Percentiles rank a stretch among this genome's conserved stretches.
Conservation (phyloP, 2,797 vertebrate genomes). For the Antrozous pallidus region DNA sequence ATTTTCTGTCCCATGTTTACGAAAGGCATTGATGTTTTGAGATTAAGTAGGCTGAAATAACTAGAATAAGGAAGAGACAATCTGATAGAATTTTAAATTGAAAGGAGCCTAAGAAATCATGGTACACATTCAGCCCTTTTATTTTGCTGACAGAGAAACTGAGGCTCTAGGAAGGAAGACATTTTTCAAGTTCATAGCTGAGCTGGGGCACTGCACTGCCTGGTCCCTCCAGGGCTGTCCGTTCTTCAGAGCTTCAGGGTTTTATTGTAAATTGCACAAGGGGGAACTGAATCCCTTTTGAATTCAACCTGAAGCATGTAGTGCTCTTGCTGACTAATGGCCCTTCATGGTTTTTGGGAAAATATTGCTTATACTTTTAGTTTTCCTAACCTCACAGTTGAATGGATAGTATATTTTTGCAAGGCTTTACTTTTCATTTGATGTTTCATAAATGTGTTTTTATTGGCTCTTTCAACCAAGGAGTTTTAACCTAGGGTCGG, state of each 20-base stretch:
- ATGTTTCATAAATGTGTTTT: neutral
- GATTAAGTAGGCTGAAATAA: conserved; percentile 70
- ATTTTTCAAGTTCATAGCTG: neutral
- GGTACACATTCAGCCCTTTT: neutral
- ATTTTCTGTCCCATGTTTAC: neutral
- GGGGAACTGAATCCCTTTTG: neutral
- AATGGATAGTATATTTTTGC: conserved; percentile 25
- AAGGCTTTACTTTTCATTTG: neutral
- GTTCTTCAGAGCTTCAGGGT: neutral
- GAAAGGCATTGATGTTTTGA: neutral
- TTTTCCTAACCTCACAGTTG: neutral
- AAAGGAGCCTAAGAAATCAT: neutral
- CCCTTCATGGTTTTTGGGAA: neutral
- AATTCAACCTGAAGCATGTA: neutral
- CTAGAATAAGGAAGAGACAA: conserved; percentile 64
- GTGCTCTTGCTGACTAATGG: neutral
- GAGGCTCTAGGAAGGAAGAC: neutral
- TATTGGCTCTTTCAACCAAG: neutral
- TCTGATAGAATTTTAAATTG: conserved; percentile 17
- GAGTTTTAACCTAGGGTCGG: neutral
- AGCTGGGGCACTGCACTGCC: neutral
- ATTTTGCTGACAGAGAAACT: neutral
- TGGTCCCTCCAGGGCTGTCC: neutral
- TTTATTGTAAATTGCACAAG: neutral
- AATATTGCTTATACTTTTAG: neutral